A percentile compares a stretch with the other conserved stretches of the same genome.
Conservation (phyloP, 2,113 vertebrate species). For the Nematolebias whitei region DNA sequence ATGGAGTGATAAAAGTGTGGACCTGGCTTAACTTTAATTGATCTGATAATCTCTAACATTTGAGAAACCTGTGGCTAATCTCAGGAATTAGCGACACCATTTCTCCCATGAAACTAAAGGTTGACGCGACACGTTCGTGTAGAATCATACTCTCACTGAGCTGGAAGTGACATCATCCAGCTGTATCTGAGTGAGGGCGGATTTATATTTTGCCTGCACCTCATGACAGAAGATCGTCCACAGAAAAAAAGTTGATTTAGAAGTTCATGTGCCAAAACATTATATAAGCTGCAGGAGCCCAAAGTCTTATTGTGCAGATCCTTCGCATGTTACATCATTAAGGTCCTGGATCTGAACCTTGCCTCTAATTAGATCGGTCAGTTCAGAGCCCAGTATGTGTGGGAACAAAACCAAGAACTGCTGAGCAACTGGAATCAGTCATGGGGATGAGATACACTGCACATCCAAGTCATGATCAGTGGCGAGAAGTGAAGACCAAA, state of each 20-base stretch:
- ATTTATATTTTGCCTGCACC: conserved; percentile 20
- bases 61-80: conserved; percentile 21
- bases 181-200: conserved; percentile 7
- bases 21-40: conserved; percentile 30
- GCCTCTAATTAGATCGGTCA: conserved; percentile 73
- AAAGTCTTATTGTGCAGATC: conserved; percentile 49
- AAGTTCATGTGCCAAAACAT: conserved; percentile 33
- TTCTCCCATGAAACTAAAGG: not conserved
- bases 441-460: not conserved
- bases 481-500: not conserved
- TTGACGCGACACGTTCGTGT: conserved; percentile 6
- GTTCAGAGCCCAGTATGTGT: conserved; percentile 57
- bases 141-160: conserved; percentile 7
- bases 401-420: conserved; percentile 54
- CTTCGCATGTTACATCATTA: conserved; percentile 49
- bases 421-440: conserved; percentile 43
- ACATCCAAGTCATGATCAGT: conserved; percentile 10
- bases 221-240: conserved; percentile 21
- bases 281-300: conserved; percentile 46
- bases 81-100: conserved; percentile 6
- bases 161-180: conserved; percentile 4
- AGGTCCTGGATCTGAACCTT: conserved; percentile 39
- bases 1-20: conserved; percentile 55
- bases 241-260: conserved; percentile 31
- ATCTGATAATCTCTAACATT: conserved; percentile 25